Evolutionary conservation across 1,140 invertebrate genomes (phyloP), one percentile per base, ranked within the genome.

Genomic region (Eueides isabella): DNA sequence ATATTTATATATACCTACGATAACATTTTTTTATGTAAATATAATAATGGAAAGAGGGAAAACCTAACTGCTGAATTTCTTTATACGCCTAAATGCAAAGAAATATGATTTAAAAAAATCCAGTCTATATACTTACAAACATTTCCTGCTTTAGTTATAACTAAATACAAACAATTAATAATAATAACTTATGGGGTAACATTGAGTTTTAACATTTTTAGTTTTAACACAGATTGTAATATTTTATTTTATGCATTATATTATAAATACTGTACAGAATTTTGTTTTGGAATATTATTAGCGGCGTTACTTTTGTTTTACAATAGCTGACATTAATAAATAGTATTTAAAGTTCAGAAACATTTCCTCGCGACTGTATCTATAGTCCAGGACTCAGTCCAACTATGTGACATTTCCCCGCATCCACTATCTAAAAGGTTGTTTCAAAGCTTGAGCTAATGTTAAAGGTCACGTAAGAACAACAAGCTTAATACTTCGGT

Each of bases 401-500:
- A 88, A 90, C 87, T 91, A 92, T 88, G 88, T 92, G 89, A 90
- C 90, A 92, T 91, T 92, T 92, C 82, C 85, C 85, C 70, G 82
- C 80, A 88, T 85, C 85, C 82, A 85, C 84, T 86, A 87, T 89
- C 87, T 86, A 77, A 91, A 92, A 91, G 89, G 89, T 91, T 88
- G 82, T 78, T 76, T 81, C 48, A 83, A 84, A 83, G 72, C 80
- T 77, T 79, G 74, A 79, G 81, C 80, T 81, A 76, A 80, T 79
- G 78, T 81, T 79, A 92, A 91, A 92, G 87, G 90, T 92, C 85
- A 89, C 79, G 79, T 78, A 81, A 76, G 70, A 70, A 83, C 44
- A 80, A 84, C 85, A 84, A 87, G 87, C 88, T 87, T 80, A 87
- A 90, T 88, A 85, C 80, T 80, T 83, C 63, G 38, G 66, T 76